Conservation (phyloP, 1,140 invertebrate genomes). For the Temnothorax nylanderi region DNA sequence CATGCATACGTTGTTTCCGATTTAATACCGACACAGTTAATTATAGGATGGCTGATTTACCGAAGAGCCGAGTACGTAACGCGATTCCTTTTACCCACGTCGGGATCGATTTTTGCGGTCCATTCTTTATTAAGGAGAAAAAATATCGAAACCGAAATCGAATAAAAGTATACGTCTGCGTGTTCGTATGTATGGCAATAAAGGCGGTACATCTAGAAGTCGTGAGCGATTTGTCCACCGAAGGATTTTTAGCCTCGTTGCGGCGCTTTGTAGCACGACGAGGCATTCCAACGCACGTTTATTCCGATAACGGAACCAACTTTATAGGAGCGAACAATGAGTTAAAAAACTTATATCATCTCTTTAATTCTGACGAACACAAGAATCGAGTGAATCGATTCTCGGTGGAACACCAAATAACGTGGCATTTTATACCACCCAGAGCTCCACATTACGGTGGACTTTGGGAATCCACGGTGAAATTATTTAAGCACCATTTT, state of each 20-base stretch:
- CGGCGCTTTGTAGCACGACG: background rate
- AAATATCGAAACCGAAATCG: background rate
- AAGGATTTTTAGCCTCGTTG: background rate
- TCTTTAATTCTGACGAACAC: background rate
- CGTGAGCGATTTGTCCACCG: background rate
- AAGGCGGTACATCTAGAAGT: background rate
- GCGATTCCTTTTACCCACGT: background rate
- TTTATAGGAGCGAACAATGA: background rate
- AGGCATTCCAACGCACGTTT: background rate
- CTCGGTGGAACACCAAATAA: background rate
- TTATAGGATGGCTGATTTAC: background rate
- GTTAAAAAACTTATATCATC: background rate
- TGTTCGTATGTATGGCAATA: too few species aligned
- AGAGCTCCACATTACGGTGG: background rate
- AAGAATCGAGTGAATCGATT: background rate
- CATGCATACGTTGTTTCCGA: background rate
- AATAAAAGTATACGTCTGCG: slow-evolving; percentile 13
- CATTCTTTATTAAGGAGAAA: slow-evolving; percentile 16
- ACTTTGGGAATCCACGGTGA: background rate
- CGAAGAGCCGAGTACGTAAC: background rate
- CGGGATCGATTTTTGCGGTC: slow-evolving; percentile 5
- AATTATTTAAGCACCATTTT: slow-evolving; percentile 2
- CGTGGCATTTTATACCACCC: background rate
- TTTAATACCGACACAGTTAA: background rate
- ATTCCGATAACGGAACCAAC: background rate